Base-by-base conservation (phyloP, 2,888 invertebrate species). In the Pristionchus japonicus region DNA sequence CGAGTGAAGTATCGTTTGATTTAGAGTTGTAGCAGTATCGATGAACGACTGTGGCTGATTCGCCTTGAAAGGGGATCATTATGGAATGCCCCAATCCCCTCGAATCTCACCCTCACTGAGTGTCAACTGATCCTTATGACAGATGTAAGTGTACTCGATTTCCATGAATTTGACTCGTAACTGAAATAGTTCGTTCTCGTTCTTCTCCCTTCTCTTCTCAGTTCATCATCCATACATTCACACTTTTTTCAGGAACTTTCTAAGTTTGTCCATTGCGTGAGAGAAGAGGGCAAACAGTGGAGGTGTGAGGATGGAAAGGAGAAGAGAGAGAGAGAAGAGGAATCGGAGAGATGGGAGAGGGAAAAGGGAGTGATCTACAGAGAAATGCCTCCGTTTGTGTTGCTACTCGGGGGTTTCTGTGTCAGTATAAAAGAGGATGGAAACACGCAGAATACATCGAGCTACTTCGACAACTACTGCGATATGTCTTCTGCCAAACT, bases 71-170 rank as follows among this genome's bases (percentile, higher is more conserved):
- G 3, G 34, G 6, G 3, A 74, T 74, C n/a, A 31, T 17, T 64
- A 13, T 64, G 27, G 13, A n/a, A 67, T 67, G 1, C 31, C 67
- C 34, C 34, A 31, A n/a, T n/a, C n/a, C n/a, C n/a, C n/a, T n/a
- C n/a, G n/a, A 61, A 15, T 40, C 84, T 57, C 1, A 84, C 92
- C 92, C 67, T 91, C 91, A 47, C 89, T 90, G 37, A 91, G 74
- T 27, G 89, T 86, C 57, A 92, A 70, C 27, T 49, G 88, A 77
- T 92, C 92, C 11, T 88, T 82, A 13, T 88, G 82, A 87, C 92
- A 92, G n/a, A 91, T 91, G 43, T 91, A 89, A 61, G 90, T 90
- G 86, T 91, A 89, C 64, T 92, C 91, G n/a, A 93, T 88, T 61
- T 91, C 90, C 92, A 93, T 91, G 47, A 90, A 88, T 37, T 88